Evolutionary conservation across 2,797 vertebrate genomes (phyloP).

Genomic region (Melanotaenia nigrans): DNA sequence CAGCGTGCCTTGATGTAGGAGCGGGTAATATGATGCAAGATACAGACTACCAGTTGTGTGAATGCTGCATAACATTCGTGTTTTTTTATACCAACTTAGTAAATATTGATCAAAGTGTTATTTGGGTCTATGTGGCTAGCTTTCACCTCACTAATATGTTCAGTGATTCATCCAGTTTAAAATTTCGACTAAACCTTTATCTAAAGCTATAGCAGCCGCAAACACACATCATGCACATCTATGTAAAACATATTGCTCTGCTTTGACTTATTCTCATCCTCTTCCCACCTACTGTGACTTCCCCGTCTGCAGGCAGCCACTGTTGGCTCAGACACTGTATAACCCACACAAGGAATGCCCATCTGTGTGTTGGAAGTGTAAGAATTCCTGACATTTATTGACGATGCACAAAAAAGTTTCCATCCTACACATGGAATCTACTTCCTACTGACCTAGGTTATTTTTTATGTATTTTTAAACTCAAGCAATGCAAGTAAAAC

Average conservation of each 20-base stretch:
- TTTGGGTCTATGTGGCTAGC: not conserved
- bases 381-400: constrained; percentile 47
- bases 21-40: constrained; percentile 62
- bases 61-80: not conserved
- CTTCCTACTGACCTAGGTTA: constrained; percentile 28
- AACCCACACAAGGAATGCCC: constrained; percentile 61
- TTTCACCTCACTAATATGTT: not conserved
- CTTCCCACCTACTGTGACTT: constrained; percentile 22
- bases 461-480: constrained; percentile 7
- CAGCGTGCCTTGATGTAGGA: not conserved
- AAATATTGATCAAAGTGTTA: not conserved
- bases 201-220: not conserved
- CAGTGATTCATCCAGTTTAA: not conserved
- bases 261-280: constrained; percentile 34
- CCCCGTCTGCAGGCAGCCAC: constrained; percentile 26
- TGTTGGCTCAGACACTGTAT: constrained; percentile 34
- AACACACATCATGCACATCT: not conserved
- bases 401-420: constrained; percentile 26
- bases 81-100: not conserved
- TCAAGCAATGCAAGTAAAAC: not conserved
- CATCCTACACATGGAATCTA: constrained; percentile 31
- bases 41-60: not conserved
- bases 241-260: constrained; percentile 39
- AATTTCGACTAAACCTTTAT: not conserved
- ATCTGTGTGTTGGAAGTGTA: constrained; percentile 57